Evolutionary conservation across 2,888 invertebrate species (phyloP).

Genomic region (Dinocampus coccinellae): DNA sequence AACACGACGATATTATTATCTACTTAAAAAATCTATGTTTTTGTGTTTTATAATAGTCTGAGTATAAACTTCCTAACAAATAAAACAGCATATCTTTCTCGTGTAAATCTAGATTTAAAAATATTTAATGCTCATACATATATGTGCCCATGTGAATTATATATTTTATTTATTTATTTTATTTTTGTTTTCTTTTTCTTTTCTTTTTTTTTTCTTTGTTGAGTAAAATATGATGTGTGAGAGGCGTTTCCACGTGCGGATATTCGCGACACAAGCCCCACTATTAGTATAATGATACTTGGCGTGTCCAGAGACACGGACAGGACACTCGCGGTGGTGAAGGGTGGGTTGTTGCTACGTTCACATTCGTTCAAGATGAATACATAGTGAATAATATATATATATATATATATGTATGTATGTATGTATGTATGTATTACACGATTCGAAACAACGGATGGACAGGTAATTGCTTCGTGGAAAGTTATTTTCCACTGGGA

Average conservation of each 20-base stretch:
- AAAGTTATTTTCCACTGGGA: constrained; percentile 57
- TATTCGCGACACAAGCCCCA: constrained; percentile 30
- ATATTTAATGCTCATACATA: not conserved
- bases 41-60: not conserved
- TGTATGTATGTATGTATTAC: constrained; percentile 13
- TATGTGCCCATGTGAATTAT: not conserved
- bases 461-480: constrained; percentile 59
- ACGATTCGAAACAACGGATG: constrained; percentile 53
- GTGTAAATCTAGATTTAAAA: not conserved
- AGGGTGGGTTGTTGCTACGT: not conserved
- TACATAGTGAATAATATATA: constrained; percentile 18
- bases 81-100: constrained; percentile 16
- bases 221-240: not conserved
- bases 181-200: not conserved
- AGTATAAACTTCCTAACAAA: constrained; percentile 39
- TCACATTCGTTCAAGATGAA: too few species aligned
- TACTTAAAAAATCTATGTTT: constrained; percentile 11
- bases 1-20: constrained; percentile 18
- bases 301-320: constrained; percentile 37
- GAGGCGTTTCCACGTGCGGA: constrained; percentile 14
- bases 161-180: not conserved
- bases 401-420: constrained; percentile 20
- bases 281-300: constrained; percentile 53
- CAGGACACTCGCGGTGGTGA: not conserved
- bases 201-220: not conserved